These are phyloP conservation scores for Prunella himalayana DNA, from an alignment of 2,113 vertebrate genomes.

Conservation along the genomic window DNA sequence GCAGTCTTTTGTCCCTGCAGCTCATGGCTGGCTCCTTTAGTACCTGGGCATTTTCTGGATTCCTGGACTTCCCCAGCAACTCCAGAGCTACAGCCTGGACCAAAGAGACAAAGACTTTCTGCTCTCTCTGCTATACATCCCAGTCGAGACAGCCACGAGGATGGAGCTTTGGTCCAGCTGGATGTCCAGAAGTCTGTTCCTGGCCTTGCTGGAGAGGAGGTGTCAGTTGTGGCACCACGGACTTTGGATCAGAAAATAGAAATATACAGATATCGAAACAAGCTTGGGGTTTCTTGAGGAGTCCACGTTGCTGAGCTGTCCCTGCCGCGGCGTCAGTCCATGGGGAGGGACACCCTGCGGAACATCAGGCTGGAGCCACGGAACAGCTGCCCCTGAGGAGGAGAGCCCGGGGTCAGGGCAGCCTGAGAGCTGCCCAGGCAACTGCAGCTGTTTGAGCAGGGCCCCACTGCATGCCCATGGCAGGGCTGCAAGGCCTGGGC, in stretches of 20 bases:
- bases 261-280: neutral
- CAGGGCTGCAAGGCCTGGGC: neutral
- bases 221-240: neutral
- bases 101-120: neutral
- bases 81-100: neutral
- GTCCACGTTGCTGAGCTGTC: neutral
- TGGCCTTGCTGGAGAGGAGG: neutral
- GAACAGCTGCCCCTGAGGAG: slow-evolving; percentile 81
- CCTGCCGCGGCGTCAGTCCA: slow-evolving; percentile 47
- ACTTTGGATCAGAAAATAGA: slow-evolving; percentile 32
- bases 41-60: neutral
- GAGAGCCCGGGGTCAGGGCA: neutral
- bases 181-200: neutral
- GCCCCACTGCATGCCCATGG: rapidly evolving
- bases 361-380: slow-evolving; percentile 88
- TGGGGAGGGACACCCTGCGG: slow-evolving; percentile 74
- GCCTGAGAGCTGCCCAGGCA: rapidly evolving
- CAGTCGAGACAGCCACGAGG: neutral
- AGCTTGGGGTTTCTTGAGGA: slow-evolving; percentile 17
- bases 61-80: neutral
- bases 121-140: neutral
- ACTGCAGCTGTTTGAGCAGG: neutral
- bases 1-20: neutral
- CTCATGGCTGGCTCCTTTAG: neutral
- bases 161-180: slow-evolving; percentile 28